Base-by-base conservation (phyloP, 2,888 invertebrate species). In the Andricus curvator region DNA sequence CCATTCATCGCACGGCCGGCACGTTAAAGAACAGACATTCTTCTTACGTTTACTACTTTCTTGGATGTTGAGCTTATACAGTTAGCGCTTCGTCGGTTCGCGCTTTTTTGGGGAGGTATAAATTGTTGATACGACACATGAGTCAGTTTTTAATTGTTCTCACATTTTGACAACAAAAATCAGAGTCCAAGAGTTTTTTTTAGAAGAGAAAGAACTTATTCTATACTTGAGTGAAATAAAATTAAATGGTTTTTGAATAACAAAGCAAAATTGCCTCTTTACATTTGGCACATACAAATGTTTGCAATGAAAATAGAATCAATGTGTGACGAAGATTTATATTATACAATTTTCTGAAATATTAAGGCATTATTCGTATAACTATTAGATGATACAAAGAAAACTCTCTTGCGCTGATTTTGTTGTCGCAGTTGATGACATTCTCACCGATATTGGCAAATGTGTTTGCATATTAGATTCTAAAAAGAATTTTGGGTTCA, bases 401-500 rank as follows among this genome's bases (percentile, higher is more conserved):
- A 62, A 62, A 67, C 41, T 41, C 65, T 33, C 41, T 37, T n/a
- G 41, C 67, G 13, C 67, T 67, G 67, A 67, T 41, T 41, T 37
- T 67, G 67, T 37, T 67, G 37, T 67, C 67, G 6, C 29, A 25
- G 15, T 17, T 62, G 62, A 62, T 62, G 25, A 25, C 22, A 62
- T 62, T 62, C 62, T 62, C 62, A 62, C 29, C 15, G 48, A 70
- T 48, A 48, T 70, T 51, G 79, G 84, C 81, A 84, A 86, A 84
- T 81, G 85, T 83, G 82, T 86, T 86, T 86, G 85, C 22, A 48
- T 48, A 13, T 11, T 51, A 56, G 22, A 51, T 84, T 78, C 84
- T 83, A 85, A 84, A 83, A 86, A 82, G 80, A 86, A 86, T 85
- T 86, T 86, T 85, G 86, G 84, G 84, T 84, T 83, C 77, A 48